Conservation (phyloP, 2,888 invertebrate genomes). For the Andrena dorsata region DNA sequence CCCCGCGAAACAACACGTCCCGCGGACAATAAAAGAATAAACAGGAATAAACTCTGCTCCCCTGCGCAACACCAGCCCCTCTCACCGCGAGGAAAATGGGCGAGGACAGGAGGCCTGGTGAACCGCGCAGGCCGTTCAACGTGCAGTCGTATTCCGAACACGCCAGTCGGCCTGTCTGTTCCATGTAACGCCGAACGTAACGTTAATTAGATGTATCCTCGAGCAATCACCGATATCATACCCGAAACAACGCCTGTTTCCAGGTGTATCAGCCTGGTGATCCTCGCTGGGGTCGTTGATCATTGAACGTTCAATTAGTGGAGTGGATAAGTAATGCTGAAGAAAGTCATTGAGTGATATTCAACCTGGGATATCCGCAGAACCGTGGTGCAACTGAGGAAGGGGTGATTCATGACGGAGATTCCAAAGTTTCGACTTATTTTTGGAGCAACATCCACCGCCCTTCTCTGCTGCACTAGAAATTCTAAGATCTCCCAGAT, state of each 20-base stretch:
- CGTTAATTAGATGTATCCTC: conserved; percentile 13
- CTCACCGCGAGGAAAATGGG: neutral
- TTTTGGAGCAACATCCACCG: no score
- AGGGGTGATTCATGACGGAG: no score
- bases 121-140: neutral
- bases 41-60: neutral
- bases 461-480: no score
- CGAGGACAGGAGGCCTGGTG: neutral
- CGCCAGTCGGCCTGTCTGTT: no score
- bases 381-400: no score
- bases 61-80: neutral
- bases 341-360: neutral
- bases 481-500: no score
- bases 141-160: neutral
- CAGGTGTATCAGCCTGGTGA: neutral
- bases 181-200: neutral
- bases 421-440: no score
- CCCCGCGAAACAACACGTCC: conserved; percentile 7
- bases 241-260: neutral
- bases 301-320: conserved; percentile 2
- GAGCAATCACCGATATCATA: conserved; percentile 7
- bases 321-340: neutral
- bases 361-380: no score
- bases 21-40: conserved; percentile 4
- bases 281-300: neutral